These are phyloP conservation scores for Sinelater perroti DNA, from an alignment of 2,888 invertebrate genomes.

Conservation along the genomic window DNA sequence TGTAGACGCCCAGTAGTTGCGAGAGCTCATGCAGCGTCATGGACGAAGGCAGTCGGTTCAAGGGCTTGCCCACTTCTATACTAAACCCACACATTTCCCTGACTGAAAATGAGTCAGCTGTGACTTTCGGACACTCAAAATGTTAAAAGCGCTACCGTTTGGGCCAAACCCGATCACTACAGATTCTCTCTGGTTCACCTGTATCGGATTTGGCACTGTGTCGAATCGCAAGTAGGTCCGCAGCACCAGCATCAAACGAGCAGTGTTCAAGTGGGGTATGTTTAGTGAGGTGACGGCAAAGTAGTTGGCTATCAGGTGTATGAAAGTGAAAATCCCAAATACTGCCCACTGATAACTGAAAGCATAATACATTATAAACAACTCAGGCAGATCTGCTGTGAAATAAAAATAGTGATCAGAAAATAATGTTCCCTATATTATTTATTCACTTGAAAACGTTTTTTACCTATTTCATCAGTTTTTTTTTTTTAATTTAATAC, in stretches of 20 bases:
- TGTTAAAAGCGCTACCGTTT: conserved; percentile 50
- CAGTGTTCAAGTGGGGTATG: conserved; percentile 82
- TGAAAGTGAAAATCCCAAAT: conserved; percentile 75
- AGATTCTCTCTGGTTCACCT: conserved; percentile 77
- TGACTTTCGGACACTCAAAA: neutral
- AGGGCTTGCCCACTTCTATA: conserved; percentile 68
- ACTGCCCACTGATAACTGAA: conserved; percentile 76
- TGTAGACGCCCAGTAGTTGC: conserved; percentile 61
- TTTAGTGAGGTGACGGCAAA: conserved; percentile 83
- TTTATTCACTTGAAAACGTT: too few relatives aligned
- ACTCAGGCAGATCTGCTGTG: too few relatives aligned
- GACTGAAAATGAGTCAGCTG: conserved; percentile 59
- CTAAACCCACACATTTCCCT: conserved; percentile 68
- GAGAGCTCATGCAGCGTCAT: conserved; percentile 54
- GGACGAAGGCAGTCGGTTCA: conserved; percentile 57
- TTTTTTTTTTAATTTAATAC: too few relatives aligned
- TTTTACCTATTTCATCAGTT: too few relatives aligned
- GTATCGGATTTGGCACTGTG: conserved; percentile 68
- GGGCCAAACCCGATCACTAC: conserved; percentile 68
- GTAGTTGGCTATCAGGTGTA: conserved; percentile 90
- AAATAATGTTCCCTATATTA: too few relatives aligned
- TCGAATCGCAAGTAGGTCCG: conserved; percentile 72
- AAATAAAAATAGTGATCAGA: too few relatives aligned
- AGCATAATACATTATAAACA: too few relatives aligned
- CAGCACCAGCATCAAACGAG: conserved; percentile 76